Evolutionary conservation across 2,113 vertebrate species (phyloP).

Genomic region (Proterorhinus semilunaris): DNA sequence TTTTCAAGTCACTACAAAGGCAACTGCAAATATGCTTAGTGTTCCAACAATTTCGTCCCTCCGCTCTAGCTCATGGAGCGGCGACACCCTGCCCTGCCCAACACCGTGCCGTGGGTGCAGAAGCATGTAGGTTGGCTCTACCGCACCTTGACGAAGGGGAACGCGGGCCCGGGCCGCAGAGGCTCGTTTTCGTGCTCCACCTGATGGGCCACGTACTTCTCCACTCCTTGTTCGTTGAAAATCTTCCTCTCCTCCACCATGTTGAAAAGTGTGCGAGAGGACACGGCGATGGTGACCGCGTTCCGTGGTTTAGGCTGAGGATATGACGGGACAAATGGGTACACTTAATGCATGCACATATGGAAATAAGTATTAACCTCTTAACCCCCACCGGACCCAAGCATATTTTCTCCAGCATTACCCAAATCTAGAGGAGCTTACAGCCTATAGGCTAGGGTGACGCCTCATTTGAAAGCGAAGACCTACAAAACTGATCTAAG

Average conservation of each 20-base stretch:
- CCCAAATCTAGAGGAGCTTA: too few relatives aligned
- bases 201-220: conserved; percentile 88
- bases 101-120: neutral
- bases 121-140: too few relatives aligned
- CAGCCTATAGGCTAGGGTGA: too few relatives aligned
- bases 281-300: conserved; percentile 91
- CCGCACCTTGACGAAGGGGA: conserved; percentile 90
- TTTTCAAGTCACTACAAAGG: too few relatives aligned
- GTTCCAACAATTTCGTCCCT: too few relatives aligned
- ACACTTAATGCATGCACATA: neutral
- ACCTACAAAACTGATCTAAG: too few relatives aligned
- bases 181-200: conserved; percentile 82
- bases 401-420: too few relatives aligned
- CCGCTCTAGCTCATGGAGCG: neutral
- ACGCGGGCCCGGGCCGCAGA: conserved; percentile 84
- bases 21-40: too few relatives aligned
- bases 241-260: conserved; percentile 85
- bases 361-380: neutral
- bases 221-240: conserved; percentile 85
- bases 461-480: too few relatives aligned
- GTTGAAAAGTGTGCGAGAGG: conserved; percentile 89
- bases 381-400: too few relatives aligned
- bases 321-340: neutral
- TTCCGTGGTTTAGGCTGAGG: conserved; percentile 85
- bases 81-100: conserved; percentile 20